Percentiles rank a stretch among this genome's conserved stretches.
phyloP scores from a whole-genome alignment of 2,113 vertebrate genomes.

The Mastomys natalensis region DNA sequence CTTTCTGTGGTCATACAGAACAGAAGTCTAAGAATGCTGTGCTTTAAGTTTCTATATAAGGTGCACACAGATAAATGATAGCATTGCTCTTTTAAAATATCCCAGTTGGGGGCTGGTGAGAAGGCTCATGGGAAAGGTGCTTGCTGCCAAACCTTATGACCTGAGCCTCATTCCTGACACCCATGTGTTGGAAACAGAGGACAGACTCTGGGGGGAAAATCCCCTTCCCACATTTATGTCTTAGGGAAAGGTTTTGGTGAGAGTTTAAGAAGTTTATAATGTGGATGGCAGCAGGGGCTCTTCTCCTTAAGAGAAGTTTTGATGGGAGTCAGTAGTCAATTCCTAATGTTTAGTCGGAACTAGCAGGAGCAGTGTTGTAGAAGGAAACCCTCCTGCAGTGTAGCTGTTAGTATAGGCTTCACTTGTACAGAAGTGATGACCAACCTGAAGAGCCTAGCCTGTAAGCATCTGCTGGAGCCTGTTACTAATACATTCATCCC shows the following conservation, averaged over 20 bases:
- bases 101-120: background rate
- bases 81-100: background rate
- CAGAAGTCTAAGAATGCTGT: background rate
- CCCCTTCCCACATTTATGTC: background rate
- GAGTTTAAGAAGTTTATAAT: background rate
- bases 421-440: background rate
- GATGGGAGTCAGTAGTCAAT: background rate
- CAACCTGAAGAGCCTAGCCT: background rate
- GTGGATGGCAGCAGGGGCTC: background rate
- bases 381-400: background rate
- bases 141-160: background rate
- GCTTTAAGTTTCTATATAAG: conserved; percentile 10
- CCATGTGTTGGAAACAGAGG: background rate
- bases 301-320: conserved; percentile 18
- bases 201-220: no score
- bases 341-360: conserved; percentile 1
- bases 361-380: background rate
- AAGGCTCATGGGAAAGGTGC: background rate
- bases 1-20: conserved; percentile 9
- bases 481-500: background rate
- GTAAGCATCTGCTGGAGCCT: background rate
- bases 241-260: background rate
- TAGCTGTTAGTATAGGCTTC: background rate
- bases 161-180: background rate
- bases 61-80: background rate